These are phyloP conservation scores for Sprattus sprattus DNA, from an alignment of 2,113 vertebrate genomes.

Conservation along the genomic window DNA sequence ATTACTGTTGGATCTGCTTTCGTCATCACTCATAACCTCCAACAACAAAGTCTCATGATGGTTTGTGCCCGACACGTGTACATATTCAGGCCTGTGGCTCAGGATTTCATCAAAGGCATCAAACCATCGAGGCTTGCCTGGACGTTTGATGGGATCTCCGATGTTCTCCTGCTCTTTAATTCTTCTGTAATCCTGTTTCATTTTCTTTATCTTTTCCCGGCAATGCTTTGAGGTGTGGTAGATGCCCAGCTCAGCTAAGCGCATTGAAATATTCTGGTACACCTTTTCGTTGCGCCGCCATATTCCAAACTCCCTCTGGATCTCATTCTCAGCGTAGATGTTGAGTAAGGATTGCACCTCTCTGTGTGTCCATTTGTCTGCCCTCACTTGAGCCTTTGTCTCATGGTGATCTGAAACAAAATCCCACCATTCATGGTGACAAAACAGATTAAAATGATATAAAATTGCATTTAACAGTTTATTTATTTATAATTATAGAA, in stretches of 20 bases:
- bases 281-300: slow-evolving; percentile 32
- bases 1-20: not conserved
- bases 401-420: not conserved
- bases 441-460: not conserved
- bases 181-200: slow-evolving; percentile 41
- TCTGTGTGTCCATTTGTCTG: slow-evolving; percentile 8
- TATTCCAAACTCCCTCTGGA: slow-evolving; percentile 35
- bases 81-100: slow-evolving; percentile 15
- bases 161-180: not conserved
- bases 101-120: slow-evolving; percentile 38
- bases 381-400: not conserved
- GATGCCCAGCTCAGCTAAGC: slow-evolving; percentile 30
- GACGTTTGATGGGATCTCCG: not conserved
- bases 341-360: slow-evolving; percentile 32
- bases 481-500: not conserved
- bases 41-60: not conserved
- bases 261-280: slow-evolving; percentile 25
- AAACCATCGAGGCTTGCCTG: slow-evolving; percentile 37
- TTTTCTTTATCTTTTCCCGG: slow-evolving; percentile 49
- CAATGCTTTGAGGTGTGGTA: slow-evolving; percentile 41
- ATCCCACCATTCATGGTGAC: not conserved
- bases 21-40: slow-evolving; percentile 10
- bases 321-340: slow-evolving; percentile 30
- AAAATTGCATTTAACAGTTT: not conserved
- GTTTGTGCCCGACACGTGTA: not conserved